A percentile compares a stretch with the other conserved stretches of the same genome.
These are phyloP conservation scores for Halcyon smyrnensis DNA, from an alignment of 2,797 vertebrate species.

Conservation along the genomic window DNA sequence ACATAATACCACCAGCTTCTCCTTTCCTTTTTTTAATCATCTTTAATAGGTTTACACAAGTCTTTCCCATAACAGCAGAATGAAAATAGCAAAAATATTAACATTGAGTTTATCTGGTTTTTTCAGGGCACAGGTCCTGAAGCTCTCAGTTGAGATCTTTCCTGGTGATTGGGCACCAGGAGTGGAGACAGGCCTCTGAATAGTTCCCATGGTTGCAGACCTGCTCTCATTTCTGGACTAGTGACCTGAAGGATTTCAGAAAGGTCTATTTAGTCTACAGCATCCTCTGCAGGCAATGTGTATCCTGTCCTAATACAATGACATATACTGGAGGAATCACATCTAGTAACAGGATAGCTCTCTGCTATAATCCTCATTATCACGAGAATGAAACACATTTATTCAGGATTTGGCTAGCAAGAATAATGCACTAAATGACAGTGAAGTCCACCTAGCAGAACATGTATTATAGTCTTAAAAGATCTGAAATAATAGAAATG, in stretches of 20 bases:
- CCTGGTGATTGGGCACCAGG: background rate
- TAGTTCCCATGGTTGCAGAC: background rate
- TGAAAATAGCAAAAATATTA: background rate
- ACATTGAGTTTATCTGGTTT: background rate
- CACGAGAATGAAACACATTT: background rate
- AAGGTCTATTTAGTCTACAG: background rate
- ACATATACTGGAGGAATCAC: background rate
- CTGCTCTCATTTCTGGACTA: background rate
- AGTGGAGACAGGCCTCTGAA: background rate
- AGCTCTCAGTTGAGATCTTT: background rate
- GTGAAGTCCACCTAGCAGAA: background rate
- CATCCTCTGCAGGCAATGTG: background rate
- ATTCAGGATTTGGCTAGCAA: background rate
- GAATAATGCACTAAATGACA: background rate
- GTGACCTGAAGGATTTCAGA: background rate
- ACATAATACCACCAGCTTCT: background rate
- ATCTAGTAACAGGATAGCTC: background rate
- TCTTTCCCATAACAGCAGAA: background rate
- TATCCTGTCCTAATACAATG: background rate
- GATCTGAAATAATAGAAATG: slow-evolving; percentile 39
- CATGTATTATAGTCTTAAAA: slow-evolving; percentile 9
- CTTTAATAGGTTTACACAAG: background rate
- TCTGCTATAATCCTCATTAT: background rate
- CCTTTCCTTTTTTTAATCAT: background rate
- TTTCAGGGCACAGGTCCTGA: background rate